These are phyloP conservation scores for Ips nitidus DNA, from an alignment of 1,140 invertebrate species.

Conservation along the genomic window DNA sequence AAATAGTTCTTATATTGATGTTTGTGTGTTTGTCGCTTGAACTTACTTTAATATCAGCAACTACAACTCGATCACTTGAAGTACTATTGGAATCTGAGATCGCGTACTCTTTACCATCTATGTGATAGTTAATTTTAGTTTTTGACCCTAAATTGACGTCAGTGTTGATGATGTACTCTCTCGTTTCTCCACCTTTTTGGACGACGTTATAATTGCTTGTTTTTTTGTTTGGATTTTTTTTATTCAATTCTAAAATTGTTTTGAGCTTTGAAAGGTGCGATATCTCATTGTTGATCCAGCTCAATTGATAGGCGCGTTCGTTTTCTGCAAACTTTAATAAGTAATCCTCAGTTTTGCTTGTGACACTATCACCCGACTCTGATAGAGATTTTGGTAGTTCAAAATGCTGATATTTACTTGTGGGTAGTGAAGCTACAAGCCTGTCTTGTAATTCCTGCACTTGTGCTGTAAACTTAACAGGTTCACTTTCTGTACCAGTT, in stretches of 20 bases:
- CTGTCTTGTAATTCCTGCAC: no score
- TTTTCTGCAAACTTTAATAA: constrained; percentile 45
- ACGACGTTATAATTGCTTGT: constrained; percentile 10
- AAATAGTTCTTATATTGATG: constrained; percentile 39
- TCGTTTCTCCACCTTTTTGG: constrained; percentile 13
- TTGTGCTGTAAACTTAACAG: no score
- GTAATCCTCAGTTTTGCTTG: constrained; percentile 31
- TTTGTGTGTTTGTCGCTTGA: constrained; percentile 36
- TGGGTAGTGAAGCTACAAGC: no score
- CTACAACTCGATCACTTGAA: constrained; percentile 7
- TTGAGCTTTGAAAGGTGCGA: constrained; percentile 45
- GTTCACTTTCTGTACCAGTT: no score
- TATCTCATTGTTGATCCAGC: constrained; percentile 50
- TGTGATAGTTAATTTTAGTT: constrained; percentile 21
- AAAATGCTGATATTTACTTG: no score
- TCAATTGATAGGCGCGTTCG: constrained; percentile 45
- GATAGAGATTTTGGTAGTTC: no score
- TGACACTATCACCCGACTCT: no score
- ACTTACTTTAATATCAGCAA: constrained; percentile 35
- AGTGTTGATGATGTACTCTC: constrained; percentile 41
- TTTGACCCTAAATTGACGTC: constrained; percentile 8
- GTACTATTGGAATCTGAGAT: constrained; percentile 8
- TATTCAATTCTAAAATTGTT: constrained; percentile 15
- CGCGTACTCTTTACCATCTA: constrained; percentile 31
- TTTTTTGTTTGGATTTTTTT: not conserved